Evolutionary conservation across 2,888 invertebrate genomes (phyloP).

Genomic region (Encarsia formosa): DNA sequence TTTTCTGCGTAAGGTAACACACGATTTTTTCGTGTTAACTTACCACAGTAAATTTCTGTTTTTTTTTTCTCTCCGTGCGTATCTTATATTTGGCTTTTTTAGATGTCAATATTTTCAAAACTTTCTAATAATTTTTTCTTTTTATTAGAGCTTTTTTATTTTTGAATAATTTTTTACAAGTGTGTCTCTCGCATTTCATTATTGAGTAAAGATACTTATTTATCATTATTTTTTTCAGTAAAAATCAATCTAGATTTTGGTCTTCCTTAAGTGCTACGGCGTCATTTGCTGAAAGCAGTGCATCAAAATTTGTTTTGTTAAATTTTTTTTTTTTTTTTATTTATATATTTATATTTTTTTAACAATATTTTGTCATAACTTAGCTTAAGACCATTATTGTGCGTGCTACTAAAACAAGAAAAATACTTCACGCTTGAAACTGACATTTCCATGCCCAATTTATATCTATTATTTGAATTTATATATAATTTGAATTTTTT

Average conservation of each 20-base stretch:
- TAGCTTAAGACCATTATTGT: slow-evolving; percentile 24
- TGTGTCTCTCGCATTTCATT: no score
- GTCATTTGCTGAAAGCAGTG: slow-evolving; percentile 28
- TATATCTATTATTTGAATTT: slow-evolving; percentile 4
- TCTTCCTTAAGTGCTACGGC: slow-evolving; percentile 20
- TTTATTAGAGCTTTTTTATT: no score
- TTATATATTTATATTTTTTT: no score
- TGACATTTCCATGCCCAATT: slow-evolving; percentile 23
- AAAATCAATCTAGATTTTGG: slow-evolving; percentile 21
- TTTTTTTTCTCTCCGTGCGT: no score
- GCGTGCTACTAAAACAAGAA: slow-evolving; percentile 27
- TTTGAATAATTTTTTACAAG: no score
- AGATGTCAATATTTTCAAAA: no score
- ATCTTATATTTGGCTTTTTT: no score
- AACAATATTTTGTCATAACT: background rate
- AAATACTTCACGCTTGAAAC: slow-evolving; percentile 14
- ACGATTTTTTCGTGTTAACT: no score
- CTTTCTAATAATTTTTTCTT: no score
- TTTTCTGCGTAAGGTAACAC: no score
- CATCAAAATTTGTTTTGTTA: slow-evolving; percentile 11
- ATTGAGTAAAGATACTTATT: no score
- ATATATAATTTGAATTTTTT: slow-evolving; percentile 8
- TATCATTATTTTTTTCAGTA: slow-evolving; percentile 6
- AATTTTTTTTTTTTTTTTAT: slow-evolving; percentile 14
- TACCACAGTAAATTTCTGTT: no score